A percentile compares a stretch with the other conserved stretches of the same genome.
These are phyloP conservation scores for Halisarca cf. caerulea DNA, from an alignment of 37 sponge, comb jelly and placozoan species.

Conservation along the genomic window DNA sequence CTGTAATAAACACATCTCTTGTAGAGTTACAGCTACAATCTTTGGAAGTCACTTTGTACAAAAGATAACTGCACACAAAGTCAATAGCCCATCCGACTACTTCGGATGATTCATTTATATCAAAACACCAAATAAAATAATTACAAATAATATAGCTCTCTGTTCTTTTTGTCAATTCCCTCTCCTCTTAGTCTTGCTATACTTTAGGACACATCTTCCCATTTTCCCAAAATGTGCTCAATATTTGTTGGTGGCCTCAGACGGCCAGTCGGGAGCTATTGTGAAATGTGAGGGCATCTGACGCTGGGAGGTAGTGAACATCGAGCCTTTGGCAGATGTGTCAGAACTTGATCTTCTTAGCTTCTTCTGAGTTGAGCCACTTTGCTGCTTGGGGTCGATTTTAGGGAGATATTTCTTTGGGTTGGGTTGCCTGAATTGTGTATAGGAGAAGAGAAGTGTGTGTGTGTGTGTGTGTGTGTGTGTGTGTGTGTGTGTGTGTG, in stretches of 20 bases:
- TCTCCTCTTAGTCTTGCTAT: too few species aligned
- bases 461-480: slow-evolving; percentile 24
- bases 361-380: not conserved
- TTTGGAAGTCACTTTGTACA: too few species aligned
- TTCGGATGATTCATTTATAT: too few species aligned
- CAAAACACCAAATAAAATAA: too few species aligned
- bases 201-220: too few species aligned
- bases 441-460: not conserved
- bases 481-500: slow-evolving; percentile 18
- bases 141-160: too few species aligned
- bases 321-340: slow-evolving; percentile 41
- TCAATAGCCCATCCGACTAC: too few species aligned
- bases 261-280: slow-evolving; percentile 76
- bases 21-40: too few species aligned
- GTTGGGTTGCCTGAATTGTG: not conserved
- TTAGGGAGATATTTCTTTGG: not conserved
- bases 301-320: slow-evolving; percentile 34
- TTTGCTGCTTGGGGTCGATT: not conserved
- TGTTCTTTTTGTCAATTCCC: too few species aligned
- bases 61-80: too few species aligned
- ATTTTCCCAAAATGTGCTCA: too few species aligned
- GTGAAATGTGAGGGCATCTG: slow-evolving; percentile 73
- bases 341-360: slow-evolving; percentile 33
- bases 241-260: slow-evolving; percentile 36
- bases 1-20: too few species aligned